These are phyloP conservation scores for Ceryle rudis DNA, from an alignment of 2,797 vertebrate species.

Conservation along the genomic window DNA sequence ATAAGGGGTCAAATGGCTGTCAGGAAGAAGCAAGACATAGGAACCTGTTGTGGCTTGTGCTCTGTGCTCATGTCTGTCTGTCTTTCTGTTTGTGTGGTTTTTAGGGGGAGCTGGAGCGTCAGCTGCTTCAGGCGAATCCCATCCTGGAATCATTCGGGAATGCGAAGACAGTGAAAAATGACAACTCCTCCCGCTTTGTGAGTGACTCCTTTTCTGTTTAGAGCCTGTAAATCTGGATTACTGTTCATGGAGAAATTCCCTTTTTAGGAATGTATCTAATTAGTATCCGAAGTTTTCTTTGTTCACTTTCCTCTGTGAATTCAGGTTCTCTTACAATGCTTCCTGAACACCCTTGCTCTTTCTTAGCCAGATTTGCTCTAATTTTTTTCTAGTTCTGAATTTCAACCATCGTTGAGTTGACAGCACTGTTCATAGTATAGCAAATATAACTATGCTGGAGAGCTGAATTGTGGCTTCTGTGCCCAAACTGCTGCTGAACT, in stretches of 20 bases:
- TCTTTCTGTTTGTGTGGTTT: slow-evolving; percentile 60
- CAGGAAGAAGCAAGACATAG: neutral
- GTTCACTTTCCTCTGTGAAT: fast-evolving
- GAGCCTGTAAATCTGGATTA: neutral
- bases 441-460: fast-evolving
- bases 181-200: slow-evolving; percentile 99
- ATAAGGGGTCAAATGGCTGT: neutral
- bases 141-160: slow-evolving; percentile 98
- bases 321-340: neutral
- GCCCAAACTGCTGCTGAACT: neutral
- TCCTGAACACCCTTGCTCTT: neutral
- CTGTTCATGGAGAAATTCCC: neutral
- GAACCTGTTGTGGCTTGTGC: fast-evolving
- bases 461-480: neutral
- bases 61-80: neutral
- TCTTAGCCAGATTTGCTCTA: neutral
- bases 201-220: slow-evolving; percentile 70
- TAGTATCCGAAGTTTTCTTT: neutral
- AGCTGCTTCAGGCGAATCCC: slow-evolving; percentile 98
- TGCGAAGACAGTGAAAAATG: slow-evolving; percentile 99
- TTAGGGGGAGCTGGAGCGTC: slow-evolving; percentile 96
- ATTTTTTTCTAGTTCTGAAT: neutral
- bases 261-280: neutral
- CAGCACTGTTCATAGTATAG: fast-evolving
- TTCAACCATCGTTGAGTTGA: neutral